Evolutionary conservation across 2,888 invertebrate genomes (phyloP), one percentile per base, ranked within the genome.

Genomic region (Belgica antarctica): DNA sequence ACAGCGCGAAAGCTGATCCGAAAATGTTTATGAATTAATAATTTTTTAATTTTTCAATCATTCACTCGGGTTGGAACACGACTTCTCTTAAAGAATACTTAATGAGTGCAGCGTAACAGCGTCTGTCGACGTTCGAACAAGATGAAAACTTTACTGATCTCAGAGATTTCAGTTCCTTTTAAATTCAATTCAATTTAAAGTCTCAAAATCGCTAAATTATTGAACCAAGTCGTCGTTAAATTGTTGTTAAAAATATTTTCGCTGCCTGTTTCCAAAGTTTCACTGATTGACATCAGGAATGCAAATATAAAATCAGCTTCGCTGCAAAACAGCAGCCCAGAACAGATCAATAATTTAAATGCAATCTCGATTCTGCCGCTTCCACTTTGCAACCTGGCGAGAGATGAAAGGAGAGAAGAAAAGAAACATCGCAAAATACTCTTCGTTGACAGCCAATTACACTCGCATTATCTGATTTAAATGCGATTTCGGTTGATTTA

Each of bases 381-480:
- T 22, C 27, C 57, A 7, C 12, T 34, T 62, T 31, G 24, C 8
- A 57, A 34, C 5, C 52, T 8, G 22, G 22, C 52, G 52, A 52
- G 52, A 52, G 4, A n/a, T 31, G 31, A 31, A 10, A 31, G 4
- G 24, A 65, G 3, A 46, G n/a, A 28, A 47, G 22, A 31, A 31
- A 31, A 17, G 47, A 52, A 68, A 46, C 47, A 68, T 57, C 34
- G 68, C 52, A 68, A 47, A 47, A 46, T 24, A 36, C 28, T 41
- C 28, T 57, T 57, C 34, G 70, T 61, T 70, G 70, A 70, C 70
- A 70, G 61, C 61, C 61, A 70, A 70, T 70, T 70, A 70, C 70
- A 70, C 59, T 70, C 61, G 68, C 52, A 70, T 70, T 70, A 70
- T 70, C 61, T 61, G 70, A 70, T 70, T 70, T 70, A 70, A 70